Conservation (phyloP, 2,888 invertebrate species). For the Heteropelma amictum region DNA sequence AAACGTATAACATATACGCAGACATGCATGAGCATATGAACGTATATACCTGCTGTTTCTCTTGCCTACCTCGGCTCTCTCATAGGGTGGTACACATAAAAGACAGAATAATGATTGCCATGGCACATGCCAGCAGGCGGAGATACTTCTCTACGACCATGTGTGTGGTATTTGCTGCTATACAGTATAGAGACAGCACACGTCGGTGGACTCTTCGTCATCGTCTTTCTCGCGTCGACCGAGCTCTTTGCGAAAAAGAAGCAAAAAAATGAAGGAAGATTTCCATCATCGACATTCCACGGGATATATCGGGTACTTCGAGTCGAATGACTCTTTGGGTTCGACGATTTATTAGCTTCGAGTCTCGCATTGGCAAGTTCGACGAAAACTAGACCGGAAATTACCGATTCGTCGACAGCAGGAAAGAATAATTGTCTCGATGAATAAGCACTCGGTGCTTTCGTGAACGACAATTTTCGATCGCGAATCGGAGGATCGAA, state of each 20-base stretch:
- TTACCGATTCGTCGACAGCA: too few species aligned
- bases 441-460: too few species aligned
- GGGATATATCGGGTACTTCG: not conserved
- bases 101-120: constrained; percentile 53
- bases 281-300: constrained; percentile 24
- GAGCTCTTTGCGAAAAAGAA: too few species aligned
- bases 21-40: not conserved
- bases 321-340: not conserved
- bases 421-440: too few species aligned
- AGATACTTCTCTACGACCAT: constrained; percentile 17
- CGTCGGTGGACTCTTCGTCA: constrained; percentile 35
- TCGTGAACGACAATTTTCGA: too few species aligned
- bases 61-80: constrained; percentile 9
- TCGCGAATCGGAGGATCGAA: too few species aligned
- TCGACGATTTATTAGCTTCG: too few species aligned
- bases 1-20: constrained; percentile 18
- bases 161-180: constrained; percentile 39
- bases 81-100: constrained; percentile 34
- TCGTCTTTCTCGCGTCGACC: constrained; percentile 11
- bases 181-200: too few species aligned
- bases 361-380: too few species aligned
- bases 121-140: constrained; percentile 43
- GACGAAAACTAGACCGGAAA: too few species aligned
- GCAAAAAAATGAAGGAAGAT: too few species aligned
- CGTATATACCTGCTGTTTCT: not conserved